A percentile compares a stretch with the other conserved stretches of the same genome.
These are phyloP conservation scores for Ericerus pela DNA, from an alignment of 1,140 invertebrate genomes.

Conservation along the genomic window DNA sequence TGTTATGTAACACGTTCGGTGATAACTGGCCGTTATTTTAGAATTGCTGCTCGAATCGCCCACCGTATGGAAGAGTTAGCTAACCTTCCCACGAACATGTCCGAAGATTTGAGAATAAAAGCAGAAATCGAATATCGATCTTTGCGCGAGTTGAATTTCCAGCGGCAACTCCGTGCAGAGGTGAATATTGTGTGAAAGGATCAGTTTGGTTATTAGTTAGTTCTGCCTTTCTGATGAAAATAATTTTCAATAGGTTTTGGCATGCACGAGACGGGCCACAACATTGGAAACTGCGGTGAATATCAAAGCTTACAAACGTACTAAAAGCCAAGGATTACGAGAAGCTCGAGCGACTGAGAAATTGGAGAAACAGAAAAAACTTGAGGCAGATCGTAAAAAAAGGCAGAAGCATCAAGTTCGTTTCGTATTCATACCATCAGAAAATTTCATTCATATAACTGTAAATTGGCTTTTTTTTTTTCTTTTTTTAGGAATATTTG, in stretches of 20 bases:
- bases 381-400: conserved; percentile 89
- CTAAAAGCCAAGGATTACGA: conserved; percentile 83
- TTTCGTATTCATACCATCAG: too few relatives aligned
- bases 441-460: too few relatives aligned
- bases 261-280: conserved; percentile 81
- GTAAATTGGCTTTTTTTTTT: too few relatives aligned
- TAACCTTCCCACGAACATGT: conserved; percentile 73
- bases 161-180: conserved; percentile 72
- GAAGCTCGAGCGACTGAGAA: conserved; percentile 96
- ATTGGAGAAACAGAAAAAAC: conserved; percentile 94
- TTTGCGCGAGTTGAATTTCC: conserved; percentile 84
- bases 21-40: conserved; percentile 39
- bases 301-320: conserved; percentile 90
- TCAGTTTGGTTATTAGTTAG: conserved; percentile 9
- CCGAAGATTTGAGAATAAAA: conserved; percentile 79
- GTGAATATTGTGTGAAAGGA: conserved; percentile 31
- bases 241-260: conserved; percentile 24
- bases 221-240: too few relatives aligned
- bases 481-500: conserved; percentile 55
- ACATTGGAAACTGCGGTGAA: conserved; percentile 93
- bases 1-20: neutral
- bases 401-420: conserved; percentile 73
- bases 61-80: conserved; percentile 69
- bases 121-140: conserved; percentile 90
- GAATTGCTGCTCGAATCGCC: conserved; percentile 66